Evolutionary conservation across 2,888 invertebrate genomes (phyloP).

Genomic region (Agrochola circellaris): DNA sequence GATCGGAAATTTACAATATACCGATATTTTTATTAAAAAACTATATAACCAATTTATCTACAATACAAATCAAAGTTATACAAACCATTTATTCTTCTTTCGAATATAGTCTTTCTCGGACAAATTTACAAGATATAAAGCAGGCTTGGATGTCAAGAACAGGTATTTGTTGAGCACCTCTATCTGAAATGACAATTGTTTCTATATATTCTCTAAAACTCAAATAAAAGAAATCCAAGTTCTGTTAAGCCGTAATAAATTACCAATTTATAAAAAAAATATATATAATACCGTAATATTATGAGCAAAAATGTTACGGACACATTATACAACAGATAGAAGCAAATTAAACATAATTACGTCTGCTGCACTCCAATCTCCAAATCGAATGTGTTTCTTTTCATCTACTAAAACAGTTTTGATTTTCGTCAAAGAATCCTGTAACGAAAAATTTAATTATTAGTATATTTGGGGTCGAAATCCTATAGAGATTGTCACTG

Average conservation of each 20-base stretch:
- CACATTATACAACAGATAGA: background rate
- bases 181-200: constrained; percentile 92
- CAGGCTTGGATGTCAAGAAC: constrained; percentile 99
- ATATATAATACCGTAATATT: background rate
- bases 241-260: background rate
- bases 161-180: constrained; percentile 98
- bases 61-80: background rate
- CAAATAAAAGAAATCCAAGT: background rate
- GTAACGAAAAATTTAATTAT: constrained; percentile 75
- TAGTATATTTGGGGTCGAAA: background rate
- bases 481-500: background rate
- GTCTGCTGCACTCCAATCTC: constrained; percentile 97
- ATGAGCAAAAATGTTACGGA: background rate
- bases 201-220: background rate
- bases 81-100: constrained; percentile 99
- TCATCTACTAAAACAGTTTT: constrained; percentile 96
- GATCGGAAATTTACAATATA: background rate
- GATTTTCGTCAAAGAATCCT: constrained; percentile 97
- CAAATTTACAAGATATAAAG: constrained; percentile 98
- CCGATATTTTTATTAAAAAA: background rate
- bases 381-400: constrained; percentile 97
- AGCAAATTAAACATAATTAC: constrained; percentile 88
- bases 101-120: constrained; percentile 99
- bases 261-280: background rate
- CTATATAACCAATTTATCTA: background rate